Evolutionary conservation across 1,140 invertebrate species (phyloP).

Genomic region (Drosophila truncata): DNA sequence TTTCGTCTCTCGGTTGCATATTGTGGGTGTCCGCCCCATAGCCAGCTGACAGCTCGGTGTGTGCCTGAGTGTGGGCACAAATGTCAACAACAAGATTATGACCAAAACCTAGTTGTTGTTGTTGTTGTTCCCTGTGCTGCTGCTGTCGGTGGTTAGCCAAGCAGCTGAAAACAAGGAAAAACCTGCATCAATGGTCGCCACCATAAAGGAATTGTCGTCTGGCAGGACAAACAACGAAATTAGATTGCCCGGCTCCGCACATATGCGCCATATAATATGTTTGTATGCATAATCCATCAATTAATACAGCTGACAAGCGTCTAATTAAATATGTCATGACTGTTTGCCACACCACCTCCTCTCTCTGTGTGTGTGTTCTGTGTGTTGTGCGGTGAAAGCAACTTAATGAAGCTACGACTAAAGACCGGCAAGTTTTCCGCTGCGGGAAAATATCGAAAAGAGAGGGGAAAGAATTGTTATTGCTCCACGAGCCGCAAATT

Average conservation of each 20-base stretch:
- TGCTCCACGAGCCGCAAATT: slow-evolving; percentile 18
- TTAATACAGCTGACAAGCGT: slow-evolving; percentile 71
- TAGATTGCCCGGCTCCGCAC: slow-evolving; percentile 28
- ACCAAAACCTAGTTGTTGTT: slow-evolving; percentile 52
- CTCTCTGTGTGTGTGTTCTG: slow-evolving; percentile 7
- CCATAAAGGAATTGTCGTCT: slow-evolving; percentile 44
- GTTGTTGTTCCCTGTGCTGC: slow-evolving; percentile 14
- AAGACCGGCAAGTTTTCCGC: slow-evolving; percentile 12
- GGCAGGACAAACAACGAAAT: slow-evolving; percentile 45
- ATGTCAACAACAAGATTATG: slow-evolving; percentile 76
- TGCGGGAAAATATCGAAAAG: background rate
- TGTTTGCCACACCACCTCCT: slow-evolving; percentile 7
- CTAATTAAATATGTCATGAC: slow-evolving; percentile 73
- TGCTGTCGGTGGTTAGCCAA: slow-evolving; percentile 59
- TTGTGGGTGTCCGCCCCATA: slow-evolving; percentile 48
- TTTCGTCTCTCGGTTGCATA: slow-evolving; percentile 46
- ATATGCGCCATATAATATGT: slow-evolving; percentile 7
- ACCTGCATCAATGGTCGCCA: slow-evolving; percentile 41
- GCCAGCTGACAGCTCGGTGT: slow-evolving; percentile 48
- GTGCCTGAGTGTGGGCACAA: slow-evolving; percentile 63
- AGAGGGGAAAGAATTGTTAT: slow-evolving; percentile 15
- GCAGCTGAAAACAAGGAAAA: slow-evolving; percentile 64
- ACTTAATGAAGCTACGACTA: slow-evolving; percentile 47
- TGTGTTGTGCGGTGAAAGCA: slow-evolving; percentile 26
- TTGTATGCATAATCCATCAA: slow-evolving; percentile 68